Conservation (phyloP, 1,140 invertebrate genomes). For the Leptestheria dahalacensis region DNA sequence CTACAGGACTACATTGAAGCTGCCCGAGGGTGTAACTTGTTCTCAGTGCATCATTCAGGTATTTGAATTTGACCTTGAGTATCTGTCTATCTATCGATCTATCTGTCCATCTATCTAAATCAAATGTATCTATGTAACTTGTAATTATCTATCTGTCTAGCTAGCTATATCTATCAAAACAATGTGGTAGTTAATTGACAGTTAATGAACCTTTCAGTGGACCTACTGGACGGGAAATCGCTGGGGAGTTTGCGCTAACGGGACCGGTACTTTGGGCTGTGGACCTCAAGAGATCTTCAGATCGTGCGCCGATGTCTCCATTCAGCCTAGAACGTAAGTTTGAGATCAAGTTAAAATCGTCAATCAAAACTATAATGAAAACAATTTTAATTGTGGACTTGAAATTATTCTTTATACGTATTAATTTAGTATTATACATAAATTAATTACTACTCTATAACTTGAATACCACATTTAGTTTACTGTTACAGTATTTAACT, state of each 20-base stretch:
- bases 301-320: conserved; percentile 25
- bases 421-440: no score
- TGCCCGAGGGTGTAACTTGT: conserved; percentile 21
- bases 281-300: conserved; percentile 30
- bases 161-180: no score
- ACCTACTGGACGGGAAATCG: conserved; percentile 25
- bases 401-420: no score
- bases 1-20: conserved; percentile 13
- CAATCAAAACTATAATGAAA: no score
- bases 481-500: no score
- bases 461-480: no score
- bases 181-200: neutral
- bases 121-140: no score
- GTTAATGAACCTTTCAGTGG: conserved; percentile 18
- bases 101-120: neutral
- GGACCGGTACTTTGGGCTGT: conserved; percentile 25
- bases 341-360: no score
- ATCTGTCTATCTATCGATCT: neutral
- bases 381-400: no score
- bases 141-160: neutral
- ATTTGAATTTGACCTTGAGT: neutral
- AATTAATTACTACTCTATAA: no score
- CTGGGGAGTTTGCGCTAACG: conserved; percentile 27
- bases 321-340: conserved; percentile 9
- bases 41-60: conserved; percentile 22